Conservation (phyloP, 2,113 vertebrate genomes). For the Axis porcinus region DNA sequence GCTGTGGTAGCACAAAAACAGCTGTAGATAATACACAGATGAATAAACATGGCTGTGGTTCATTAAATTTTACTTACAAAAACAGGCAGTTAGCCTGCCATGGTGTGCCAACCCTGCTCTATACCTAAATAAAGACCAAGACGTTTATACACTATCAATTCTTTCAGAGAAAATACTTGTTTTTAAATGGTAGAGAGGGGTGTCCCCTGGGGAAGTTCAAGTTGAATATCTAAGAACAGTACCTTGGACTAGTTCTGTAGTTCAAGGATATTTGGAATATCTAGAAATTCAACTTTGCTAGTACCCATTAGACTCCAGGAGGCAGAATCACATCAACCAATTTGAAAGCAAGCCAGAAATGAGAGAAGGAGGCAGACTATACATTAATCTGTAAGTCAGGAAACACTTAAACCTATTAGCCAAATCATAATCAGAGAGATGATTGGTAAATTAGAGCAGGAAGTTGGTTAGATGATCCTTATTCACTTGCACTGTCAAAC, state of each 20-base stretch:
- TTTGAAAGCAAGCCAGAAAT: slow-evolving; percentile 5
- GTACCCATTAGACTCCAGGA: background rate
- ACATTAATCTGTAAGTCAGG: background rate
- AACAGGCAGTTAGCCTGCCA: background rate
- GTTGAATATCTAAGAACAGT: background rate
- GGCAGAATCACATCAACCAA: background rate
- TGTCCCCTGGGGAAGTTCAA: background rate
- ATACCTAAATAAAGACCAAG: background rate
- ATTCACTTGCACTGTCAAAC: background rate
- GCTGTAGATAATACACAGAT: background rate
- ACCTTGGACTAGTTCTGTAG: background rate
- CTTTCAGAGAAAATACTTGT: background rate
- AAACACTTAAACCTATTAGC: background rate
- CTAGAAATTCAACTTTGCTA: background rate
- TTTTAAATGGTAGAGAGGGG: background rate
- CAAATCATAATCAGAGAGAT: background rate
- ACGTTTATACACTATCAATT: background rate
- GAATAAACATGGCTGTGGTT: background rate
- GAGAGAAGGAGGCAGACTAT: background rate
- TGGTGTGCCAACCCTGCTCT: background rate
- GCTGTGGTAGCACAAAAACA: background rate
- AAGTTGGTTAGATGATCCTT: background rate
- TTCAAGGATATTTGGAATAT: background rate
- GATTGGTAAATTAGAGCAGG: background rate
- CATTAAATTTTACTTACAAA: background rate